phyloP scores from a whole-genome alignment of 2,888 invertebrate species.

The Sinelater perroti region DNA sequence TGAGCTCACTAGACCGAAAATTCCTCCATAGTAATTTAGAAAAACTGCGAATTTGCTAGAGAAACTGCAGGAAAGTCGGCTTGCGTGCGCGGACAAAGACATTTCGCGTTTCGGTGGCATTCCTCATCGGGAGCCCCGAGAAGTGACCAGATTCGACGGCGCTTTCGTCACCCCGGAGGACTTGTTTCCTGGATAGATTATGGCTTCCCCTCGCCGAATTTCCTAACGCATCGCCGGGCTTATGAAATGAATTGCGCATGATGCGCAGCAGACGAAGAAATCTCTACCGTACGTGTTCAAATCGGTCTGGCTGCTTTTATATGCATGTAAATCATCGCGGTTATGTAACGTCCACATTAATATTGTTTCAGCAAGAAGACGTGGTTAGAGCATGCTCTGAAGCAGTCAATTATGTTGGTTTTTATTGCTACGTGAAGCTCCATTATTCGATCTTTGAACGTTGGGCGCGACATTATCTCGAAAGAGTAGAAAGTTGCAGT shows the following conservation, averaged over 20 bases:
- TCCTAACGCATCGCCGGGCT: slow-evolving; percentile 22
- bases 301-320: not conserved
- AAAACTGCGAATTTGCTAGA: slow-evolving; percentile 36
- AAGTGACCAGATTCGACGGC: slow-evolving; percentile 6
- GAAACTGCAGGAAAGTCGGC: slow-evolving; percentile 32
- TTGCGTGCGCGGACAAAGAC: slow-evolving; percentile 1
- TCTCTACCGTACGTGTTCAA: not conserved
- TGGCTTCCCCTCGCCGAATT: slow-evolving; percentile 32
- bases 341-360: not conserved
- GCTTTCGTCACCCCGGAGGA: too few relatives aligned
- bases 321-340: not conserved
- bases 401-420: too few relatives aligned
- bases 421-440: too few relatives aligned
- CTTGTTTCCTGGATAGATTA: slow-evolving; percentile 32
- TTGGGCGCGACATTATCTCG: too few relatives aligned
- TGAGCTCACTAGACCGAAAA: slow-evolving; percentile 37
- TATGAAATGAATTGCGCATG: slow-evolving; percentile 22
- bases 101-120: not conserved
- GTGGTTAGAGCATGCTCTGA: too few relatives aligned
- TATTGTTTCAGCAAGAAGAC: too few relatives aligned
- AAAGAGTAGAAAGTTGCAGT: too few relatives aligned
- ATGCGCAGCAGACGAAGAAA: slow-evolving; percentile 12
- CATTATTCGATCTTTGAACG: too few relatives aligned
- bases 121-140: too few relatives aligned
- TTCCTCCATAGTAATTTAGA: slow-evolving; percentile 36